Evolutionary conservation across 2,888 invertebrate species (phyloP).

Genomic region (Ectemnius cavifrons): DNA sequence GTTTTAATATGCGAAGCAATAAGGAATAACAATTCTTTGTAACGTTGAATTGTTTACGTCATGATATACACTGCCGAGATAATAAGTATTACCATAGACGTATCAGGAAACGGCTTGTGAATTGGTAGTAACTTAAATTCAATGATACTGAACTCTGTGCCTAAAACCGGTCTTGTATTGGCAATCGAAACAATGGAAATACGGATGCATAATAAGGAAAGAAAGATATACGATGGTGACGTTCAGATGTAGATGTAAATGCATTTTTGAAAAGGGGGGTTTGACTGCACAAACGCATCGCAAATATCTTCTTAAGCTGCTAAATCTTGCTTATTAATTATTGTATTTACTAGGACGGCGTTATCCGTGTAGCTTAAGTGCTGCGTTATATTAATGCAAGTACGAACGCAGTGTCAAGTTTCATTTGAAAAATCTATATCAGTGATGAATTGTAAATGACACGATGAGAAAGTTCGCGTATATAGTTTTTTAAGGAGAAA

Average conservation of each 20-base stretch:
- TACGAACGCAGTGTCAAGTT: conserved; percentile 70
- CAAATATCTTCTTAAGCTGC: conserved; percentile 69
- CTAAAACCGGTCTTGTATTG: conserved; percentile 59
- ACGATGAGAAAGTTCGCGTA: conserved; percentile 4
- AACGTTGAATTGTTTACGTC: no score
- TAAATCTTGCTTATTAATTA: conserved; percentile 69
- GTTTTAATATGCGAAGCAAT: no score
- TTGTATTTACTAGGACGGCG: conserved; percentile 74
- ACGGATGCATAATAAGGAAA: conserved; percentile 43
- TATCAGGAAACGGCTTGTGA: conserved; percentile 49
- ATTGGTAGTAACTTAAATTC: conserved; percentile 58
- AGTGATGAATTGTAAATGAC: conserved; percentile 16
- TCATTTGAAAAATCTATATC: conserved; percentile 44
- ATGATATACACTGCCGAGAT: no score
- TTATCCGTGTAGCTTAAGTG: conserved; percentile 67
- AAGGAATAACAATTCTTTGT: no score
- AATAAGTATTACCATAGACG: no score
- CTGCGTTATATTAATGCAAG: conserved; percentile 69
- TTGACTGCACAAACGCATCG: conserved; percentile 66
- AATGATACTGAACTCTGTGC: conserved; percentile 54
- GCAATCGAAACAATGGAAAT: conserved; percentile 52
- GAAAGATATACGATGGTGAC: conserved; percentile 43
- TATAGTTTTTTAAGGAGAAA: conserved; percentile 32
- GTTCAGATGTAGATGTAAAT: conserved; percentile 53
- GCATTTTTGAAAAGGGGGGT: conserved; percentile 40